phyloP scores from a whole-genome alignment of 2,888 invertebrate genomes.

The Adelognathus sp. region DNA sequence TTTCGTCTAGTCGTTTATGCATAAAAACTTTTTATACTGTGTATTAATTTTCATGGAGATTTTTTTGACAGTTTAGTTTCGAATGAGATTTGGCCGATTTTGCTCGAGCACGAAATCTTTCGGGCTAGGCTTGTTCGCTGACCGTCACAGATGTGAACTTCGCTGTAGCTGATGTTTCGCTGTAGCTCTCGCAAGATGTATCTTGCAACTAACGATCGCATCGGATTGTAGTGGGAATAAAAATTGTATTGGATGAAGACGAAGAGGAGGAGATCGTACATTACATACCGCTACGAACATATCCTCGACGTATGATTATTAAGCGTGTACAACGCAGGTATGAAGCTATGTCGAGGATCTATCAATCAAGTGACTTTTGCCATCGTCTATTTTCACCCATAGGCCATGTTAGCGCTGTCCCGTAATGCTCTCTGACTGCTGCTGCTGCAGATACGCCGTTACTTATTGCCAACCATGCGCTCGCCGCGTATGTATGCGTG shows the following conservation, averaged over 20 bases:
- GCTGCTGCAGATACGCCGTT: slow-evolving; percentile 9
- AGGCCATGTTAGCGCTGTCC: neutral
- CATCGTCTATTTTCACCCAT: slow-evolving; percentile 6
- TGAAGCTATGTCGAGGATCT: slow-evolving; percentile 7
- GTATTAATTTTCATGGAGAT: too few relatives aligned
- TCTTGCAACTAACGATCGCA: neutral
- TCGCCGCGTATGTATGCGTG: neutral
- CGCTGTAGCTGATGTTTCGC: too few relatives aligned
- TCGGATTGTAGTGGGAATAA: neutral
- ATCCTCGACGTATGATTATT: slow-evolving; percentile 27
- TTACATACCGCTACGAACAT: neutral
- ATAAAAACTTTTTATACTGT: too few relatives aligned
- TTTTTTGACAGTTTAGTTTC: too few relatives aligned
- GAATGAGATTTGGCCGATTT: too few relatives aligned
- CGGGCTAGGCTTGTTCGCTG: too few relatives aligned
- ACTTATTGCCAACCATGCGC: neutral
- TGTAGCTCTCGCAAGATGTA: neutral
- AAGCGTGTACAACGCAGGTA: slow-evolving; percentile 10
- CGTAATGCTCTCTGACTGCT: neutral
- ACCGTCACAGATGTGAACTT: too few relatives aligned
- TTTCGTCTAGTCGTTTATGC: too few relatives aligned
- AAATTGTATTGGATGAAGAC: neutral
- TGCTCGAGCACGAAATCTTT: too few relatives aligned
- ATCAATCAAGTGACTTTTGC: slow-evolving; percentile 28
- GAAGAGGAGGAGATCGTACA: neutral